Conservation (phyloP, 2,113 vertebrate genomes). For the Heterotis niloticus region DNA sequence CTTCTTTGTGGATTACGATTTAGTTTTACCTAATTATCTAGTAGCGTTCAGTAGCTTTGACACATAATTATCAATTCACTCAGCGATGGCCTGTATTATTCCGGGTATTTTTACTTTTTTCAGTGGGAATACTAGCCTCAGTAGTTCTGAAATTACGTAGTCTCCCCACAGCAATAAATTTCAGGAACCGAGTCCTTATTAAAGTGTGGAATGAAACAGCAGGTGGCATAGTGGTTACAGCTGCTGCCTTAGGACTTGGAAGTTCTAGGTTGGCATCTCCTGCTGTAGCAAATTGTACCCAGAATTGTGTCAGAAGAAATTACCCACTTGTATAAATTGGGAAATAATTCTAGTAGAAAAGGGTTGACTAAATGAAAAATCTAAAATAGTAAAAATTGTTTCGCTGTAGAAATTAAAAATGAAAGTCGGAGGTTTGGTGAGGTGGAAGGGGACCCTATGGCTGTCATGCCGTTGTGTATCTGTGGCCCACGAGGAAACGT, state of each 20-base stretch:
- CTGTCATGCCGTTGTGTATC: slow-evolving; percentile 25
- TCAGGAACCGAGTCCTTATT: too few relatives aligned
- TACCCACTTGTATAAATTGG: background rate
- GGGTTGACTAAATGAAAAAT: background rate
- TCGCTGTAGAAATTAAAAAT: background rate
- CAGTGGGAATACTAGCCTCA: background rate
- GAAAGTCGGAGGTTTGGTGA: background rate
- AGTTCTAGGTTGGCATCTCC: too few relatives aligned
- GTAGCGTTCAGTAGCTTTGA: slow-evolving; percentile 69
- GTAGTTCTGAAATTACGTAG: background rate
- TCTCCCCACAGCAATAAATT: too few relatives aligned
- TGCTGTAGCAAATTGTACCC: too few relatives aligned
- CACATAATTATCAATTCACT: slow-evolving; percentile 75
- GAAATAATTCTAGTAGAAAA: background rate
- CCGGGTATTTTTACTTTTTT: slow-evolving; percentile 62
- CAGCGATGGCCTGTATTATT: slow-evolving; percentile 73
- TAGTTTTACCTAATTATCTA: slow-evolving; percentile 72
- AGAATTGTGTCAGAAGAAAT: background rate
- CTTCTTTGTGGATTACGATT: slow-evolving; percentile 69
- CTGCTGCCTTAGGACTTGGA: too few relatives aligned
- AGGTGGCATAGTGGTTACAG: too few relatives aligned
- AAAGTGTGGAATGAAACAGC: too few relatives aligned
- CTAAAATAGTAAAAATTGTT: too few relatives aligned
- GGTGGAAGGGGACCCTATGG: slow-evolving; percentile 21
- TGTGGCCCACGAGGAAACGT: slow-evolving; percentile 20